A percentile compares a stretch with the other conserved stretches of the same genome.
Conservation (phyloP, 2,888 invertebrate genomes). For the Osmoderma eremita region DNA sequence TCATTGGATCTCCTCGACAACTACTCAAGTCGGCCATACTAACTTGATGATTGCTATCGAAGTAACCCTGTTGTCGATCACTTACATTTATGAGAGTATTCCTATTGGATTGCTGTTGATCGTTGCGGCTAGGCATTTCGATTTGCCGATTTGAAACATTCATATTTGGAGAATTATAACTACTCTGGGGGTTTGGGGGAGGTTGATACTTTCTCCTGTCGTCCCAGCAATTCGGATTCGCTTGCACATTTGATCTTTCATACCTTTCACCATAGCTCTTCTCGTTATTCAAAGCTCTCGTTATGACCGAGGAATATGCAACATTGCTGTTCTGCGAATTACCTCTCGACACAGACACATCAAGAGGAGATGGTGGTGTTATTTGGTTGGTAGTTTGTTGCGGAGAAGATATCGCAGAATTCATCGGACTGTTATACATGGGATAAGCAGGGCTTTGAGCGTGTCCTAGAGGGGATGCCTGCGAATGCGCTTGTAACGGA, state of each 20-base stretch:
- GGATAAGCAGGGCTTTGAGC: conserved; percentile 84
- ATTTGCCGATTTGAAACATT: conserved; percentile 56
- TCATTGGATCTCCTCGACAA: conserved; percentile 80
- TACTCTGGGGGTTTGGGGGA: conserved; percentile 46
- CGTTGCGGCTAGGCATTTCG: conserved; percentile 47
- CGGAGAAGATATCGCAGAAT: conserved; percentile 78
- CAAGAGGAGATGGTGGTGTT: conserved; percentile 76
- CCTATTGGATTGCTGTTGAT: conserved; percentile 60
- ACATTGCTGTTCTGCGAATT: conserved; percentile 70
- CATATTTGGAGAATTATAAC: conserved; percentile 59
- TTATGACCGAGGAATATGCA: conserved; percentile 86
- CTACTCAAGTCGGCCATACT: conserved; percentile 78
- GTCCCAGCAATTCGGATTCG: conserved; percentile 69
- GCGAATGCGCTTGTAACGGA: conserved; percentile 75
- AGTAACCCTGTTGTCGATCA: conserved; percentile 73
- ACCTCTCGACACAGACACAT: conserved; percentile 74
- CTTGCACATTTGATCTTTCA: conserved; percentile 59
- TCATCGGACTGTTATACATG: conserved; percentile 86
- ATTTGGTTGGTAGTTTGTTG: conserved; percentile 71
- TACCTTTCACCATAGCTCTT: conserved; percentile 69
- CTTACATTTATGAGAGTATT: conserved; percentile 65
- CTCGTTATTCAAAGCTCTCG: conserved; percentile 74
- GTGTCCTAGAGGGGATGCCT: conserved; percentile 78
- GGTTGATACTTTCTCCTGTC: conserved; percentile 68
- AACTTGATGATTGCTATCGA: conserved; percentile 70